Base-by-base conservation (phyloP, 1,140 invertebrate genomes). In the Brachionus asplanchnoidis region DNA sequence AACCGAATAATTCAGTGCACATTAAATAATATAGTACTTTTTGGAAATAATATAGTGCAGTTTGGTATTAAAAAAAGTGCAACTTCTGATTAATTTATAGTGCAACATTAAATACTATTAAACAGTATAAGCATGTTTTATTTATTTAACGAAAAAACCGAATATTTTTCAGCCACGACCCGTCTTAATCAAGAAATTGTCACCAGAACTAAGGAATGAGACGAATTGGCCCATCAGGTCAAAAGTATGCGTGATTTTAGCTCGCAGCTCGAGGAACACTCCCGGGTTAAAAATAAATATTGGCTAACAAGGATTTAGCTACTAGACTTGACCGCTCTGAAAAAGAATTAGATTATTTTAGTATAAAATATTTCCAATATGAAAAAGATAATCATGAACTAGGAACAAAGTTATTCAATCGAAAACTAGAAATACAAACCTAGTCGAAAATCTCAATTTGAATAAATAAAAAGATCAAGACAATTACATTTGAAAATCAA, bases 401-500 rank as follows among this genome's bases (percentile, higher is more conserved):
- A 23, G n/a, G 17, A 77, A 20, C 23, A 77, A 77, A 77, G 73
- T 77, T 7, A 77, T 77, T 32, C 73, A 77, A 77, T 46, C 40
- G 3, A 42, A 77, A n/a, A 44, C 79, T 23, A 32, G 73, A 20
- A 77, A 77, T 77, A 20, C 44, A 77, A 65, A 32, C 36, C 32
- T 65, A 11, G 8, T 65, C 9, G 79, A 82, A 60, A 53, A 82
- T 53, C 26, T 82, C 44, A 82, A 82, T 68, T 82, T 65, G 53
- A 26, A 65, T 14, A 82, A 82, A 40, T 53, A 82, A 68, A 82
- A 82, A 46, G 36, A n/a, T 82, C 9, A 82, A 82, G 17, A 82
- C 79, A 68, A 60, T 82, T 44, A 56, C 46, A 23, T 82, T 82
- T 26, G 79, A 82, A 44, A 82, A 82, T 68, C 53, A 82, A 11